Conservation (phyloP, 92 coral and sea anemone species). For the Palythoa grandis region DNA sequence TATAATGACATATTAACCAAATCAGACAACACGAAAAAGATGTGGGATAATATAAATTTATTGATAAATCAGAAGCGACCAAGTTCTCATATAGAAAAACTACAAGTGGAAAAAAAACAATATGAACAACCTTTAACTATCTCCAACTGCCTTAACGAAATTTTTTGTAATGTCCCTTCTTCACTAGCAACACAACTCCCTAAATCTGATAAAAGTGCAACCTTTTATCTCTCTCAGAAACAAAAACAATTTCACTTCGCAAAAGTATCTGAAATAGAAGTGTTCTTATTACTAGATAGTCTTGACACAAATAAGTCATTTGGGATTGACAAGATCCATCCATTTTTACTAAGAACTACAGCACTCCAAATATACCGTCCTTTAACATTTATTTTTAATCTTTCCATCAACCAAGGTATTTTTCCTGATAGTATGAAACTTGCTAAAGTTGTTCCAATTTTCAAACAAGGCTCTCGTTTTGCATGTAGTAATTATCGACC, state of each 20-base stretch:
- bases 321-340: constrained; percentile 23
- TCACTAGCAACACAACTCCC: constrained; percentile 46
- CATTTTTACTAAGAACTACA: constrained; percentile 20
- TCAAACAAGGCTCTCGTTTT: constrained; percentile 42
- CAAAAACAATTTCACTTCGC: background rate
- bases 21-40: constrained; percentile 3
- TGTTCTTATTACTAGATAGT: constrained; percentile 31
- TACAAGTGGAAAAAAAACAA: constrained; percentile 24
- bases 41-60: background rate
- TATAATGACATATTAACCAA: constrained; percentile 4
- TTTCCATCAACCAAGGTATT: constrained; percentile 7
- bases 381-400: constrained; percentile 37
- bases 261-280: constrained; percentile 37
- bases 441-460: constrained; percentile 40
- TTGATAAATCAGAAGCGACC: background rate
- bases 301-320: constrained; percentile 32
- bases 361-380: constrained; percentile 34
- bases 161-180: constrained; percentile 40
- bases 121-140: constrained; percentile 46
- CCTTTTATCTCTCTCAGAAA: constrained; percentile 39
- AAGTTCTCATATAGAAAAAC: background rate
- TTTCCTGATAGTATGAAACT: constrained; percentile 45
- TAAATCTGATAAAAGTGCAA: constrained; percentile 34
- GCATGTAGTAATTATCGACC: constrained; percentile 44
- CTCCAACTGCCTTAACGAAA: constrained; percentile 8